These are phyloP conservation scores for Nymphalis io DNA, from an alignment of 1,140 invertebrate species.

Conservation along the genomic window DNA sequence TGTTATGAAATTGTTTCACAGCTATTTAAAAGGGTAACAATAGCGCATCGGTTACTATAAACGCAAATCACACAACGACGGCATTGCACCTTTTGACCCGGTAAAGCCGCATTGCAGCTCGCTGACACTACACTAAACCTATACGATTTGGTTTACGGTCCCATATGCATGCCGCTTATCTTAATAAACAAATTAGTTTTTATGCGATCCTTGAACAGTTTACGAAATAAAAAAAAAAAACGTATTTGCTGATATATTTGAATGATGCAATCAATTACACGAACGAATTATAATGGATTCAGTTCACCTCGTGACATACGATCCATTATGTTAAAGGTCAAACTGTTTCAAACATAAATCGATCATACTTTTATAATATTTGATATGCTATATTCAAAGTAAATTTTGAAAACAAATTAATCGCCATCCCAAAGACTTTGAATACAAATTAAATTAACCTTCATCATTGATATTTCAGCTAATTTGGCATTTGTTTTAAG, in stretches of 20 bases:
- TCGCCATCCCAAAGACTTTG: constrained; percentile 14
- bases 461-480: constrained; percentile 29
- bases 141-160: constrained; percentile 39
- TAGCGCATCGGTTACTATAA: constrained; percentile 49
- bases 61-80: constrained; percentile 51
- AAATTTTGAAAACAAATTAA: constrained; percentile 6
- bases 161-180: constrained; percentile 40
- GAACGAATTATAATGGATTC: constrained; percentile 47
- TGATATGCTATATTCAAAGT: not conserved
- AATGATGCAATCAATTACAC: constrained; percentile 51
- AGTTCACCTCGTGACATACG: constrained; percentile 50
- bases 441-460: constrained; percentile 33
- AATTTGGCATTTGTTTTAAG: constrained; percentile 32
- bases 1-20: constrained; percentile 10
- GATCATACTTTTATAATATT: constrained; percentile 24
- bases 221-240: constrained; percentile 23
- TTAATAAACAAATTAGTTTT: constrained; percentile 39
- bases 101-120: constrained; percentile 67
- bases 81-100: constrained; percentile 62
- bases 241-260: constrained; percentile 33
- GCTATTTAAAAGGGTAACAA: constrained; percentile 42
- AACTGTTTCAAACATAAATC: constrained; percentile 34
- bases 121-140: constrained; percentile 55
- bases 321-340: constrained; percentile 56
- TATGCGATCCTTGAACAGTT: constrained; percentile 22